These are phyloP conservation scores for Vannuccia rotundouncinata DNA, from an alignment of 2,888 invertebrate species.

Conservation along the genomic window DNA sequence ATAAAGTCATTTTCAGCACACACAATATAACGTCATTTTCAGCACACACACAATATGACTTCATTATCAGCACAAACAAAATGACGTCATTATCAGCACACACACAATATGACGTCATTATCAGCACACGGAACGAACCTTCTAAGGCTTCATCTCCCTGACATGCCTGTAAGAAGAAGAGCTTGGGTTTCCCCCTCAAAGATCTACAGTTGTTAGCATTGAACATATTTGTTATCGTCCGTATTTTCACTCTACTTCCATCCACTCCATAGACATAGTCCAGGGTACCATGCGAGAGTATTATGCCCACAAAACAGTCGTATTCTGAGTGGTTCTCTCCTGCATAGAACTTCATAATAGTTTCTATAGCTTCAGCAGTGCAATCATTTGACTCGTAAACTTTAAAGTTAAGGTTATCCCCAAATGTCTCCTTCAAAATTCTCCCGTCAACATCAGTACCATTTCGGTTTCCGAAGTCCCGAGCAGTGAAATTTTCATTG, in stretches of 20 bases:
- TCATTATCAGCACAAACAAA: no score
- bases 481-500: neutral
- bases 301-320: neutral
- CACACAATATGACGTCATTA: no score
- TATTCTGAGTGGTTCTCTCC: neutral
- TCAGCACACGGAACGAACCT: no score
- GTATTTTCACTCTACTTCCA: neutral
- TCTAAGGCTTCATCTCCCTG: neutral
- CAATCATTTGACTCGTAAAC: neutral
- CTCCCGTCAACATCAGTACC: neutral
- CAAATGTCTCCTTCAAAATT: neutral
- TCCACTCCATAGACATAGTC: neutral
- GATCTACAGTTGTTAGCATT: neutral
- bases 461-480: neutral
- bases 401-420: neutral
- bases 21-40: no score
- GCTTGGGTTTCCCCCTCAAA: neutral
- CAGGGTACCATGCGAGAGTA: neutral
- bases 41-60: no score
- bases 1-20: no score
- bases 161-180: neutral
- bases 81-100: no score
- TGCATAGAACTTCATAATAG: neutral
- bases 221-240: neutral
- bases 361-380: neutral